Percentiles rank a stretch among this genome's conserved stretches.
phyloP scores from a whole-genome alignment of 30 jellyfish, hydroid and myxozoan species.

The Aurelia aurita region DNA sequence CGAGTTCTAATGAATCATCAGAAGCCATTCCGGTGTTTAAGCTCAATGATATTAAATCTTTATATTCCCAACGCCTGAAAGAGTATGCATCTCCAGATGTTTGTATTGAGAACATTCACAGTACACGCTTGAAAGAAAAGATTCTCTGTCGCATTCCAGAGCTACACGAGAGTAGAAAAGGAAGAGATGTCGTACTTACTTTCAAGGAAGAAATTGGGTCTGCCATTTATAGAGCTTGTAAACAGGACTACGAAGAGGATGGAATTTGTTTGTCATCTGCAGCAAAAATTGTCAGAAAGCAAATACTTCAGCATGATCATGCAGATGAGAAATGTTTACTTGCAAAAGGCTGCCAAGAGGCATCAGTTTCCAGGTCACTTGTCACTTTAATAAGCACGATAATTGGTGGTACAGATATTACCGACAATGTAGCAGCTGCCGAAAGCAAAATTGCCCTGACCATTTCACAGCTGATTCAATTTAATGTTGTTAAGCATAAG shows the following conservation, averaged over 20 bases:
- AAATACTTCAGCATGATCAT: no score
- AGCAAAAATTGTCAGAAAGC: conserved; percentile 9
- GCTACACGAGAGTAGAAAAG: conserved; percentile 1
- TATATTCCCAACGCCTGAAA: no score
- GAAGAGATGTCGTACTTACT: not conserved
- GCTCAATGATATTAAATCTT: no score
- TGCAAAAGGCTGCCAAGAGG: conserved; percentile 13
- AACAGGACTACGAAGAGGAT: conserved; percentile 21
- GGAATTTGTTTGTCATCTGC: conserved; percentile 34
- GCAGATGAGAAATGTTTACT: conserved; percentile 23
- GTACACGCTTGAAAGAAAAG: conserved; percentile 21
- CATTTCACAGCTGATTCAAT: conserved; percentile 1
- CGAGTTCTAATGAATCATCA: no score
- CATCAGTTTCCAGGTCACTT: conserved; percentile 32
- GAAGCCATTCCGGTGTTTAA: no score
- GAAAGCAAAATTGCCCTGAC: not conserved
- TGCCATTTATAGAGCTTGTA: not conserved
- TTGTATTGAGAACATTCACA: conserved; percentile 4
- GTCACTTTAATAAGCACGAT: conserved; percentile 29
- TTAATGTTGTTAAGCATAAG: not conserved
- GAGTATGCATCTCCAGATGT: no score
- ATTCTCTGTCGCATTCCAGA: conserved; percentile 20
- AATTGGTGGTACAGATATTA: conserved; percentile 10
- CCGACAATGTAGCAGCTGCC: not conserved
- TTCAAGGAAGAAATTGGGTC: no score